Percentiles rank a stretch among this genome's conserved stretches.
phyloP scores from a whole-genome alignment of 2,888 invertebrate species.

The Drosophila flavopinicola region DNA sequence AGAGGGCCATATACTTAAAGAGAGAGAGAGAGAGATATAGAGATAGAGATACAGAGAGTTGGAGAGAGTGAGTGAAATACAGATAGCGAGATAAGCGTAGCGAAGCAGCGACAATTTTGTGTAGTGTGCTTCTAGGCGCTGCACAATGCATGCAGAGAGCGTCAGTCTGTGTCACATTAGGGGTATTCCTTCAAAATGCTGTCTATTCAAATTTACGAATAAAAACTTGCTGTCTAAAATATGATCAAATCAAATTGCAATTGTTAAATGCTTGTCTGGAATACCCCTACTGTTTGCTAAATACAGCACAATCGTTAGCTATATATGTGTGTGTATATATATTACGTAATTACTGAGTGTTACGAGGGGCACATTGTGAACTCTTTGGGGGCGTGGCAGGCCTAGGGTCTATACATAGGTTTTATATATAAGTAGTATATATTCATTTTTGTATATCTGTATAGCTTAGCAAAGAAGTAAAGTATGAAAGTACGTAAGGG shows the following conservation, averaged over 20 bases:
- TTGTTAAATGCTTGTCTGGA: neutral
- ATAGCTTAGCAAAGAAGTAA: neutral
- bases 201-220: no score
- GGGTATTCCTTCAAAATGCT: conserved; percentile 27
- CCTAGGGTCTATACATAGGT: conserved; percentile 2
- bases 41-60: no score
- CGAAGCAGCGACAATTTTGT: conserved; percentile 23
- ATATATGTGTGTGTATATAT: neutral
- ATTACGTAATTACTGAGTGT: neutral
- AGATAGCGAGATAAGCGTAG: conserved; percentile 15
- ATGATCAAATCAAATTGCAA: neutral
- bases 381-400: conserved; percentile 10
- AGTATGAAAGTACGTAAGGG: conserved; percentile 1
- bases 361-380: neutral
- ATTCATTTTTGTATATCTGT: neutral
- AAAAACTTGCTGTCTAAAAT: no score
- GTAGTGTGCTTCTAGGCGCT: conserved; percentile 6
- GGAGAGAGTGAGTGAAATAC: neutral
- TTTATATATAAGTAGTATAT: conserved; percentile 7
- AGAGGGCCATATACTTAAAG: conserved; percentile 5
- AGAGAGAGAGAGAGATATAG: neutral
- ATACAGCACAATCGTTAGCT: conserved; percentile 1
- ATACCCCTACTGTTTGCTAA: conserved; percentile 19
- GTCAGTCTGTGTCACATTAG: conserved; percentile 10
- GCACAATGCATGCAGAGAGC: conserved; percentile 33